Evolutionary conservation across 2,797 vertebrate genomes (phyloP).

Genomic region (Melanotaenia nigrans): DNA sequence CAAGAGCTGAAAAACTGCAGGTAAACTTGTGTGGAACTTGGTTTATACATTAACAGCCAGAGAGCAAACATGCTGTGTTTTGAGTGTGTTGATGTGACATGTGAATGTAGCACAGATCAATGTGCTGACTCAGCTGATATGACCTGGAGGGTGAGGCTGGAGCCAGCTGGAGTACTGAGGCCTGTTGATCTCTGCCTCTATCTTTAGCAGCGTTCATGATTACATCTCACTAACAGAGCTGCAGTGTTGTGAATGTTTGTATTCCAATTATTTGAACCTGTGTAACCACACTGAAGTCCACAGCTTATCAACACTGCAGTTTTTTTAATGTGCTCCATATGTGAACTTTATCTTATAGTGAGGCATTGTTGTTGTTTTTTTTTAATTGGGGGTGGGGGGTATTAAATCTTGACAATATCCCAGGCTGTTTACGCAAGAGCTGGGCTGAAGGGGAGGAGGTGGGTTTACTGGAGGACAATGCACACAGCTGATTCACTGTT

Average conservation of each 20-base stretch:
- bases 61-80: constrained; percentile 12
- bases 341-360: constrained; percentile 18
- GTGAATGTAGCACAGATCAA: constrained; percentile 15
- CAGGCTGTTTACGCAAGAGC: constrained; percentile 17
- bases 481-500: constrained; percentile 21
- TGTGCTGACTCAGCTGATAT: constrained; percentile 6
- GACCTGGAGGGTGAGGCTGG: constrained; percentile 9
- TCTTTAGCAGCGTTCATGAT: constrained; percentile 20
- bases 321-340: background rate
- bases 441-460: constrained; percentile 1
- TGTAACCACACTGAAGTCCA: background rate
- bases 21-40: background rate
- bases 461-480: constrained; percentile 32
- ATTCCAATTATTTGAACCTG: background rate
- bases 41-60: constrained; percentile 12
- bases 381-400: background rate
- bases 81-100: constrained; percentile 2
- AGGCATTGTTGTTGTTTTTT: too few species aligned
- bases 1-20: background rate
- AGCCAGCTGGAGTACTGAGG: constrained; percentile 17
- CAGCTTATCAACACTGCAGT: background rate
- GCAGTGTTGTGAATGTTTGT: background rate
- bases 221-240: background rate
- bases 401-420: constrained; percentile 17
- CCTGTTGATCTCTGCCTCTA: constrained; percentile 37